These are phyloP conservation scores for Tympanoctomys barrerae DNA, from an alignment of 2,797 vertebrate species.

Conservation along the genomic window DNA sequence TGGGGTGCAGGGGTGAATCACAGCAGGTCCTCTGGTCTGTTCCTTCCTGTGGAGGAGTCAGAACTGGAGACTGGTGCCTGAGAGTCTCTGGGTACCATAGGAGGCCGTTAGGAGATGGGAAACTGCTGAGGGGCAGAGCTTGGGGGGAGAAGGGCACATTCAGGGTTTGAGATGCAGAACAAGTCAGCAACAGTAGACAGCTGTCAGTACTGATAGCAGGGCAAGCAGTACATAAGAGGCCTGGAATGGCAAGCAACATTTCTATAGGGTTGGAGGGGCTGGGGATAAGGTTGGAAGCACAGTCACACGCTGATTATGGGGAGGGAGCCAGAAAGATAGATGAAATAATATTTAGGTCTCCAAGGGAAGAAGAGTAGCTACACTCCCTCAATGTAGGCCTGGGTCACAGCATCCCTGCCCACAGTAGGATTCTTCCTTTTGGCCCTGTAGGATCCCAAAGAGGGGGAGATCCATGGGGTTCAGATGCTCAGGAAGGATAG, in stretches of 20 bases:
- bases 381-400: background rate
- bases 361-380: background rate
- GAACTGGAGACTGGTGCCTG: background rate
- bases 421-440: background rate
- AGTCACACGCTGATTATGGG: background rate
- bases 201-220: background rate
- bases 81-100: background rate
- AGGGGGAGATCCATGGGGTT: background rate
- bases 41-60: background rate
- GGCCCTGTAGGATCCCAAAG: background rate
- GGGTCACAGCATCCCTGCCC: background rate
- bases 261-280: background rate
- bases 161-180: background rate
- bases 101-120: background rate
- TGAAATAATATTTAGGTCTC: background rate
- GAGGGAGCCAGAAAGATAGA: conserved; percentile 21
- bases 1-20: background rate
- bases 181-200: background rate
- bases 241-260: background rate
- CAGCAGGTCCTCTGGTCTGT: background rate
- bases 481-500: background rate
- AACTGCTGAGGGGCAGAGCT: background rate
- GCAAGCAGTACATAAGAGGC: background rate
- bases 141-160: background rate
- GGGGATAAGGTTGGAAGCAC: background rate